Conservation (phyloP, 2,888 invertebrate genomes). For the Hydropsyche betteni region DNA sequence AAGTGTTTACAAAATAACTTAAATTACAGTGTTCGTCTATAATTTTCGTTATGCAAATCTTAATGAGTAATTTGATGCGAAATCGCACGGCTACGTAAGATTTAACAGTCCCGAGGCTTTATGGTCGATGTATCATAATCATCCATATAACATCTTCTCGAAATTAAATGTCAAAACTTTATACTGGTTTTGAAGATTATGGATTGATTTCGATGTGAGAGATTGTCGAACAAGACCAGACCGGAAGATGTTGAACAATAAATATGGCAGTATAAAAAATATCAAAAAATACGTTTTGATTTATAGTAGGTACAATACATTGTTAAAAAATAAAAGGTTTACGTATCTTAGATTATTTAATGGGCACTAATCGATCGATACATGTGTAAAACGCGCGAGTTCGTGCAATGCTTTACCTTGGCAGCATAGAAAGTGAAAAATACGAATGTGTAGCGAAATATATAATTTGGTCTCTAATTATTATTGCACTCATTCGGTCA, state of each 20-base stretch:
- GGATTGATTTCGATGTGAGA: too few species aligned
- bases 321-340: neutral
- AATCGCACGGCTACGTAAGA: neutral
- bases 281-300: too few species aligned
- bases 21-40: neutral
- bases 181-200: too few species aligned
- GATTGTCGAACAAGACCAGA: too few species aligned
- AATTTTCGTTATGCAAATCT: slow-evolving; percentile 35
- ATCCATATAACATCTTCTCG: too few species aligned
- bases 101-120: too few species aligned
- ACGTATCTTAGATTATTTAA: slow-evolving; percentile 4
- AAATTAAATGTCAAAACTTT: too few species aligned
- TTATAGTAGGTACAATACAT: too few species aligned
- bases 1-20: too few species aligned
- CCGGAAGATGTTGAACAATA: too few species aligned
- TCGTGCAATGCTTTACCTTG: slow-evolving; percentile 33
- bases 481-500: slow-evolving; percentile 10
- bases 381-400: slow-evolving; percentile 1
- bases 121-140: too few species aligned
- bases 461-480: slow-evolving; percentile 3
- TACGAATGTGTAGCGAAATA: slow-evolving; percentile 5
- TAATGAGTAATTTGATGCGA: slow-evolving; percentile 19
- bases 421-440: slow-evolving; percentile 25
- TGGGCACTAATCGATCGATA: slow-evolving; percentile 4
- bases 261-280: too few species aligned